Percentiles rank a stretch among this genome's conserved stretches.
These are phyloP conservation scores for Mustela lutreola DNA, from an alignment of 2,113 vertebrate genomes.

Conservation along the genomic window DNA sequence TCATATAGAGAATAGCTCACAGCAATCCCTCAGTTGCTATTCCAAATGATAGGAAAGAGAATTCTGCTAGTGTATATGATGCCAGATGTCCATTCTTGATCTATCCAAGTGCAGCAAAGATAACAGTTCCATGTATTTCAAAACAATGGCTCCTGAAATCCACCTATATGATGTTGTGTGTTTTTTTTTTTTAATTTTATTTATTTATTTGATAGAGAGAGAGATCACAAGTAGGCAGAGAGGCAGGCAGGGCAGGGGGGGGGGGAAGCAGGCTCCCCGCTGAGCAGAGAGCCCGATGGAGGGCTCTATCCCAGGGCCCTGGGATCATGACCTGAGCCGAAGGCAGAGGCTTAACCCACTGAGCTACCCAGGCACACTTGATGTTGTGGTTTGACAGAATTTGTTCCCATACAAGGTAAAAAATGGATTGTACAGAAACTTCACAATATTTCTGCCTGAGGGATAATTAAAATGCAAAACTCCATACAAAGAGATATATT, in stretches of 20 bases:
- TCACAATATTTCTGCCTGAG: not conserved
- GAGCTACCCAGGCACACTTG: too few species aligned
- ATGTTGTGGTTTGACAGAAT: not conserved
- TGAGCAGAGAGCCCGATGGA: too few species aligned
- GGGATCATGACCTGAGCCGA: too few species aligned
- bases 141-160: not conserved
- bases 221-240: too few species aligned
- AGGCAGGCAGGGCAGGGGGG: too few species aligned
- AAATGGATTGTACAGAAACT: not conserved
- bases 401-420: not conserved
- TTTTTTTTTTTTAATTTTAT: too few species aligned
- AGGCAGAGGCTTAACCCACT: too few species aligned
- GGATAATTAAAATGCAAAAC: not conserved
- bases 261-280: too few species aligned
- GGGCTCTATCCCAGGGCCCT: too few species aligned
- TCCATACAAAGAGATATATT: not conserved
- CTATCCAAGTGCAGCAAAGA: not conserved
- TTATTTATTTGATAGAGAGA: too few species aligned
- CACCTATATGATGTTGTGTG: not conserved
- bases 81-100: not conserved
- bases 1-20: not conserved
- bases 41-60: not conserved
- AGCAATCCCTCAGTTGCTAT: not conserved
- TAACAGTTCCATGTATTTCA: not conserved
- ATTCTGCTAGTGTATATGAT: not conserved